Evolutionary conservation across 2,888 invertebrate genomes (phyloP).

Genomic region (Pristionchus japonicus): DNA sequence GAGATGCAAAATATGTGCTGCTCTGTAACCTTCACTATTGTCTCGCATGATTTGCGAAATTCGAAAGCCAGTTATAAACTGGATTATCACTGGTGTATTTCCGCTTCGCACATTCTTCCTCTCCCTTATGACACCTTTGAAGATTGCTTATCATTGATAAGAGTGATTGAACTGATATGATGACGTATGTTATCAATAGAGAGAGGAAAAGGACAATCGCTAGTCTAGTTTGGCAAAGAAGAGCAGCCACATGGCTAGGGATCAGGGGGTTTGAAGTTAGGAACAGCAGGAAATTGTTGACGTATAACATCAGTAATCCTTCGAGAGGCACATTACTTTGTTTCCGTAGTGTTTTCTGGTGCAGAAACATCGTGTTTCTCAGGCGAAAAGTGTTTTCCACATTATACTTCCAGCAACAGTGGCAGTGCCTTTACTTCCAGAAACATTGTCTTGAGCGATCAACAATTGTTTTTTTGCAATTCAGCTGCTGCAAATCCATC

Average conservation of each 20-base stretch:
- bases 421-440: not conserved
- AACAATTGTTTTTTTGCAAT: not conserved
- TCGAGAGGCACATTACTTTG: not conserved
- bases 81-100: not conserved
- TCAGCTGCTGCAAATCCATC: too few species aligned
- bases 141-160: not conserved
- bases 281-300: not conserved
- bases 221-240: conserved; percentile 21
- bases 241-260: not conserved
- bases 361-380: too few species aligned
- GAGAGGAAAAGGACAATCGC: not conserved
- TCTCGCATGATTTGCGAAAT: not conserved
- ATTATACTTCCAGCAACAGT: too few species aligned
- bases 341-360: not conserved
- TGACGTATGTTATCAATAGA: conserved; percentile 14
- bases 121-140: not conserved
- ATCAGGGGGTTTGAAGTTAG: not conserved
- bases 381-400: not conserved
- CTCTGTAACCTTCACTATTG: not conserved
- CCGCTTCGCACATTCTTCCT: not conserved
- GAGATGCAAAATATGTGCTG: too few species aligned
- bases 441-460: not conserved
- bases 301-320: not conserved
- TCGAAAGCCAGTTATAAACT: not conserved
- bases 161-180: not conserved